phyloP scores from a whole-genome alignment of 64 coral and sea anemone species.

The Montipora efflorescens region DNA sequence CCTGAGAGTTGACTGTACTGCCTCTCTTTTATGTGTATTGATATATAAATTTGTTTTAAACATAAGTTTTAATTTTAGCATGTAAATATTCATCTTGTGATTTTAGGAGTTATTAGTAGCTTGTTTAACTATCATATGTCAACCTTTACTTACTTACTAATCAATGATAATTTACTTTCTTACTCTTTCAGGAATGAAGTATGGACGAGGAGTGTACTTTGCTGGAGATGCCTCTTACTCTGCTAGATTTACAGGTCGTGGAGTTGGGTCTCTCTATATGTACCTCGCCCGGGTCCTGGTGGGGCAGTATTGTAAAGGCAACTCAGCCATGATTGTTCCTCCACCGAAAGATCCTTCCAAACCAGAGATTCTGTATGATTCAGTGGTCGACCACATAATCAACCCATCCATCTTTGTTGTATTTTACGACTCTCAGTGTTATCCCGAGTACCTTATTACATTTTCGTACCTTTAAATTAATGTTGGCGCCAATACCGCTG shows the following conservation, averaged over 20 bases:
- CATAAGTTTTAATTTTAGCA: too few relatives aligned
- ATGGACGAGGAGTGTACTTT: constrained; percentile 69
- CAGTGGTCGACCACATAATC: constrained; percentile 7
- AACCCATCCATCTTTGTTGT: constrained; percentile 60
- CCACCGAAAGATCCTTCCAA: constrained; percentile 16
- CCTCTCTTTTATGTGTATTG: too few relatives aligned
- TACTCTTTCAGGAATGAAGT: background rate
- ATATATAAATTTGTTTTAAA: too few relatives aligned
- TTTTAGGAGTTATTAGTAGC: too few relatives aligned
- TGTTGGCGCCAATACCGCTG: too few relatives aligned
- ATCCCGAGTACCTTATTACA: constrained; percentile 75
- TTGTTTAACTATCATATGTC: too few relatives aligned
- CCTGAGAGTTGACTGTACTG: too few relatives aligned
- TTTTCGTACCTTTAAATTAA: background rate
- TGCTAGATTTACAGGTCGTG: background rate
- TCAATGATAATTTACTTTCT: background rate
- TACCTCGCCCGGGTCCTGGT: constrained; percentile 40
- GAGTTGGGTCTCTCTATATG: background rate
- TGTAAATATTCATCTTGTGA: too few relatives aligned
- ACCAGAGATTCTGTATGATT: constrained; percentile 39
- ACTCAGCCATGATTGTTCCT: background rate
- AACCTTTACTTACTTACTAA: background rate
- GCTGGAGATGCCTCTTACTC: constrained; percentile 65
- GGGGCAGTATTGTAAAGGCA: background rate
- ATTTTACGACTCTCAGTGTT: constrained; percentile 71